These are phyloP conservation scores for Scaptomyza flava DNA, from an alignment of 2,888 invertebrate genomes.

Conservation along the genomic window DNA sequence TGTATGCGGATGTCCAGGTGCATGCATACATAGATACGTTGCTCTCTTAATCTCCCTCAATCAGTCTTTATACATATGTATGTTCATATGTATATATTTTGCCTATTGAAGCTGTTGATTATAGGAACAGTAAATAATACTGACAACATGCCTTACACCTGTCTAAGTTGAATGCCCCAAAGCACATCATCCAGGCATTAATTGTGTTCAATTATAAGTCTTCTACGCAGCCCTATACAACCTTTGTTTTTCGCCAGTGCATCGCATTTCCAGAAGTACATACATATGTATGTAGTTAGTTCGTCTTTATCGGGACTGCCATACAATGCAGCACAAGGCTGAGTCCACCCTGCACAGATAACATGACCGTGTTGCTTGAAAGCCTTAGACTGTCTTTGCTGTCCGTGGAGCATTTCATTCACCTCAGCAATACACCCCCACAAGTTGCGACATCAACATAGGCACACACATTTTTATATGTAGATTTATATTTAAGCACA, in stretches of 20 bases:
- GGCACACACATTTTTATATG: background rate
- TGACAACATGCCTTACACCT: conserved; percentile 60
- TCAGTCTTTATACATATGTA: conserved; percentile 1
- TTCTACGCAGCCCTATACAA: conserved; percentile 36
- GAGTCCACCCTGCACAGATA: conserved; percentile 13
- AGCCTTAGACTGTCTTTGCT: conserved; percentile 17
- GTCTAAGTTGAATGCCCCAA: conserved; percentile 59
- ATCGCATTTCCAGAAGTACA: conserved; percentile 38
- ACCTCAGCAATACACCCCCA: conserved; percentile 57
- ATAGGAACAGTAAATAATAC: conserved; percentile 46
- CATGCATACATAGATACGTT: too few species aligned
- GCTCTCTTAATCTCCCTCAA: background rate
- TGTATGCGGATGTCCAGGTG: background rate
- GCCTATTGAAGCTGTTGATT: conserved; percentile 62
- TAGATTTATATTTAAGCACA: background rate
- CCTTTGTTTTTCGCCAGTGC: conserved; percentile 23
- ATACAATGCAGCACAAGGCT: conserved; percentile 39
- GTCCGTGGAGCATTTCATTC: conserved; percentile 50
- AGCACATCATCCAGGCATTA: conserved; percentile 19
- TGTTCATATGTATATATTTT: too few species aligned
- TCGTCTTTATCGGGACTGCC: conserved; percentile 11
- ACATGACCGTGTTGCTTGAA: conserved; percentile 3
- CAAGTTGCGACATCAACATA: conserved; percentile 21
- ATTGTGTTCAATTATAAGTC: conserved; percentile 20
- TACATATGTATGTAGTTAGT: too few species aligned